Conservation (phyloP, 1,140 invertebrate genomes). For the Lanistes nyassanus region DNA sequence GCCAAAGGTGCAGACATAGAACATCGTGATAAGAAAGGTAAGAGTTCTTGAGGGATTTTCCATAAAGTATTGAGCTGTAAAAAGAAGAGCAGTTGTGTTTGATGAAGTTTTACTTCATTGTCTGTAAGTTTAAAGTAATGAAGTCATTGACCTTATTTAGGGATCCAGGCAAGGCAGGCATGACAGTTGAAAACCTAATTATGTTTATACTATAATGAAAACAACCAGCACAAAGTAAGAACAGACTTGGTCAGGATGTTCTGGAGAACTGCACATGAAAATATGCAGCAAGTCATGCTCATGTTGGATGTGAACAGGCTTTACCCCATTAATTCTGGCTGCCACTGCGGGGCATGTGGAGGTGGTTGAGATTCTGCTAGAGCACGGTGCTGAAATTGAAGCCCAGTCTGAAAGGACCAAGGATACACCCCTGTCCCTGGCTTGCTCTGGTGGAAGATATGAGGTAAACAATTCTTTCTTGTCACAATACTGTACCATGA, state of each 20-base stretch:
- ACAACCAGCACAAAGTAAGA: too few species aligned
- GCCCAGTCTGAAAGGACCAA: conserved; percentile 98
- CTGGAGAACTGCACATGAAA: neutral
- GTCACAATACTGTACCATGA: too few species aligned
- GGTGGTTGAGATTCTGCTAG: conserved; percentile 91
- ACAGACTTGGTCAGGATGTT: too few species aligned
- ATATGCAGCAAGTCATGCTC: neutral
- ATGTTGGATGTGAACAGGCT: conserved; percentile 72
- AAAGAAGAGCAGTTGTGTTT: too few species aligned
- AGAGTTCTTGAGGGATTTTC: neutral
- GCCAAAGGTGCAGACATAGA: conserved; percentile 93
- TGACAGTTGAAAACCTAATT: too few species aligned
- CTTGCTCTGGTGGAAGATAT: conserved; percentile 96
- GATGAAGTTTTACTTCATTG: too few species aligned
- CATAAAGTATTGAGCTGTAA: too few species aligned
- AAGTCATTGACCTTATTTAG: too few species aligned
- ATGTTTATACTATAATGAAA: too few species aligned
- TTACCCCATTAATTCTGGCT: conserved; percentile 96
- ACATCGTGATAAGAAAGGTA: conserved; percentile 94
- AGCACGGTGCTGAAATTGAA: conserved; percentile 94
- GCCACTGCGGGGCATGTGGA: conserved; percentile 97
- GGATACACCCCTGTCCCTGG: conserved; percentile 96
- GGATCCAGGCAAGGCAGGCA: too few species aligned
- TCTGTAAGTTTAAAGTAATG: too few species aligned
- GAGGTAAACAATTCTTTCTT: conserved; percentile 70